Conservation (phyloP, 2,797 vertebrate genomes). For the Hippopotamyrus pictus region DNA sequence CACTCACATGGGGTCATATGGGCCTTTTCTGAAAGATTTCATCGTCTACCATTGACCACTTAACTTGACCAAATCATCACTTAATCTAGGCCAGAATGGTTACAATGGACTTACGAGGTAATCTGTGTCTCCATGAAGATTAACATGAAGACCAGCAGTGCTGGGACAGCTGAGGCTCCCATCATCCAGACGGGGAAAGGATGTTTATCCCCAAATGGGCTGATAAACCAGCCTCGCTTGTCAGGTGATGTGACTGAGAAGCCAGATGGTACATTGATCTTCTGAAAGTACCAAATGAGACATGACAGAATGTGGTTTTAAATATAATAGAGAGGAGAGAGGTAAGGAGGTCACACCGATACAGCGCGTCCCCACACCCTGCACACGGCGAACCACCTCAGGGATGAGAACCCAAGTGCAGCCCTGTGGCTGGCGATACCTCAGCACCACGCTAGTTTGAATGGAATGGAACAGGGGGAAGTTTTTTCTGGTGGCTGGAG, state of each 20-base stretch:
- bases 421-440: background rate
- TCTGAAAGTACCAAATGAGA: slow-evolving; percentile 57
- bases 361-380: background rate
- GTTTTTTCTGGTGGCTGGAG: no score
- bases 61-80: background rate
- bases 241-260: slow-evolving; percentile 89
- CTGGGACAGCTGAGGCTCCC: slow-evolving; percentile 84
- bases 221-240: slow-evolving; percentile 91
- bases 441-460: background rate
- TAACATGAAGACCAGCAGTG: slow-evolving; percentile 90
- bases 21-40: background rate
- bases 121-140: slow-evolving; percentile 99
- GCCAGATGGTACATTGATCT: slow-evolving; percentile 86
- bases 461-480: background rate
- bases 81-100: background rate
- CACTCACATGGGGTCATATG: background rate
- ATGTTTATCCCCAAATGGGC: slow-evolving; percentile 82
- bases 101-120: slow-evolving; percentile 75
- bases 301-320: background rate
- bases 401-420: background rate
- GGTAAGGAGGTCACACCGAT: background rate
- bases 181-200: slow-evolving; percentile 94
- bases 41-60: background rate
- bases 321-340: background rate
- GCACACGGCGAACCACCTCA: background rate